These are phyloP conservation scores for Pogonocherus hispidulus DNA, from an alignment of 2,888 invertebrate species.

Conservation along the genomic window DNA sequence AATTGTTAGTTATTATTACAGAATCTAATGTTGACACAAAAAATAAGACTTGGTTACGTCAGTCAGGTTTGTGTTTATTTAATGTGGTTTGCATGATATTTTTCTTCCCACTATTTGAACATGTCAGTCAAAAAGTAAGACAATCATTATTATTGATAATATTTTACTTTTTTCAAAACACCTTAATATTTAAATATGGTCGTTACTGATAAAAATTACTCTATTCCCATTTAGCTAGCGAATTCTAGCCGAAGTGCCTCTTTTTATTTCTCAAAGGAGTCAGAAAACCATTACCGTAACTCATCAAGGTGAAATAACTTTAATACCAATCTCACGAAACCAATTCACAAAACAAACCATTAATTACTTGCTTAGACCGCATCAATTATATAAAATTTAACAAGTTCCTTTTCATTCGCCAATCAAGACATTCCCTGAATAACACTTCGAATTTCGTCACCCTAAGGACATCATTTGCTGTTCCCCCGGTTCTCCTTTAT, in stretches of 20 bases:
- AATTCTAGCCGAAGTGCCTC: background rate
- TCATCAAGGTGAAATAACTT: background rate
- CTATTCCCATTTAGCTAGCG: too few species aligned
- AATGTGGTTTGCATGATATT: too few species aligned
- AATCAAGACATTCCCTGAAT: conserved; percentile 28
- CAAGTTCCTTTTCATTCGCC: conserved; percentile 26
- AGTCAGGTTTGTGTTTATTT: too few species aligned
- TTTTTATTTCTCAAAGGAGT: background rate
- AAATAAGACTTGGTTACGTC: too few species aligned
- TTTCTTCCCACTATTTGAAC: too few species aligned
- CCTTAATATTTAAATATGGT: too few species aligned
- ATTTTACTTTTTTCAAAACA: too few species aligned
- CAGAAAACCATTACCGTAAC: background rate
- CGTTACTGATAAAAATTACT: too few species aligned
- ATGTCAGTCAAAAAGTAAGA: too few species aligned
- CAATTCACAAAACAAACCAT: conserved; percentile 17
- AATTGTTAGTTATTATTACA: too few species aligned
- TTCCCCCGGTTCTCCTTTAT: conserved; percentile 16
- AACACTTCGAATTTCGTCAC: conserved; percentile 33
- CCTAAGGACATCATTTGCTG: conserved; percentile 35
- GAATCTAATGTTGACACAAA: too few species aligned
- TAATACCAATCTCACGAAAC: background rate
- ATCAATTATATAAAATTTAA: conserved; percentile 31
- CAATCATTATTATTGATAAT: too few species aligned
- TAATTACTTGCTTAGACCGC: conserved; percentile 22